Evolutionary conservation across 2,888 invertebrate species (phyloP).

Genomic region (Zonitis immaculata): DNA sequence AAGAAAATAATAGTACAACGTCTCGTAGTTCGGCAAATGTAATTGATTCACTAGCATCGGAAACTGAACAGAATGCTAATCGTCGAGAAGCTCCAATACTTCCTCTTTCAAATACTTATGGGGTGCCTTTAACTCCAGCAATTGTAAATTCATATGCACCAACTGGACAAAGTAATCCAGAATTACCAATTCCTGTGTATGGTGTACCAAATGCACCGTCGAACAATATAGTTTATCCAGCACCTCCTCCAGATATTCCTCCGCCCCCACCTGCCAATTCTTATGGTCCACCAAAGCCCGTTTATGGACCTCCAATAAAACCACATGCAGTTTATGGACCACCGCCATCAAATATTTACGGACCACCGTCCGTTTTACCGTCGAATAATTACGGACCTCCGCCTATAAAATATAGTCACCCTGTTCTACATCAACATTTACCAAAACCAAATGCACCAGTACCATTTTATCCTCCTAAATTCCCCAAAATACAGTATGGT

Average conservation of each 20-base stretch:
- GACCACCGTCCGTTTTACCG: constrained; percentile 4
- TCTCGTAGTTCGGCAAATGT: constrained; percentile 26
- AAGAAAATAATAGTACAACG: constrained; percentile 11
- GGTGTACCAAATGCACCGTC: constrained; percentile 54
- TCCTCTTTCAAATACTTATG: constrained; percentile 49
- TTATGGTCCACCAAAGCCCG: constrained; percentile 16
- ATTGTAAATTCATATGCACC: constrained; percentile 48
- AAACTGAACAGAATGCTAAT: constrained; percentile 39
- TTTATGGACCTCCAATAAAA: background rate
- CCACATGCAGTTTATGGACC: constrained; percentile 1
- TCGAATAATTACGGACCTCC: constrained; percentile 4
- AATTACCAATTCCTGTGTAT: constrained; percentile 56
- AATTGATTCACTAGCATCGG: constrained; percentile 37
- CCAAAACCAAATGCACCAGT: constrained; percentile 32
- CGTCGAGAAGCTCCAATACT: constrained; percentile 40
- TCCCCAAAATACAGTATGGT: constrained; percentile 46
- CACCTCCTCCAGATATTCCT: constrained; percentile 49
- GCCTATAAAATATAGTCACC: constrained; percentile 26
- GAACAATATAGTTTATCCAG: constrained; percentile 48
- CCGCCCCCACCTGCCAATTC: constrained; percentile 35
- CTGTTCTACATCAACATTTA: constrained; percentile 23
- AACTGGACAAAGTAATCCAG: constrained; percentile 46
- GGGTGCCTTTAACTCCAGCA: constrained; percentile 52
- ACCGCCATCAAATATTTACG: constrained; percentile 5
- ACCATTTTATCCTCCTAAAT: constrained; percentile 38